Base-by-base conservation (phyloP, 2,888 invertebrate species). In the Rhagonycha lutea region DNA sequence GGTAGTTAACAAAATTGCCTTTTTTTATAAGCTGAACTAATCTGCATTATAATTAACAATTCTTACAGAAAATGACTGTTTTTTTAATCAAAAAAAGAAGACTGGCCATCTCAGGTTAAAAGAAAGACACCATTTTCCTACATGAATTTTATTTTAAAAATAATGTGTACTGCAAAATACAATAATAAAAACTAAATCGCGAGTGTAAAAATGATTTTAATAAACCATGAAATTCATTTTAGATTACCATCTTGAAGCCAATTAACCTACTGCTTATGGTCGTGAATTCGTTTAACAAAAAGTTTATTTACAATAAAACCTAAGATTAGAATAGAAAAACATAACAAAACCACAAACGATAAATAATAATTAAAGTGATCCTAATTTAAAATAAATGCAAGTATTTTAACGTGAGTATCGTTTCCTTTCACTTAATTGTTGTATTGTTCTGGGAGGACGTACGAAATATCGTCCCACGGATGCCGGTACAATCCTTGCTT, bases 401-500 rank as follows among this genome's bases (percentile, higher is more conserved):
- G n/a, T 47, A 47, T 47, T 32, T 47, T 47, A 47, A 47, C n/a
- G n/a, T 47, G 47, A 47, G 47, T 47, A 47, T 47, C 47, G 2
- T 5, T 2, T 47, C 47, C 47, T 47, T 47, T n/a, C n/a, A 47
- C 47, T 74, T 81, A 85, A 75, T 87, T 87, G 82, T 87, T 88
- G 86, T 92, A 92, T 84, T 92, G 92, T 83, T 95, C 95, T 5
- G 95, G 95, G 85, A 96, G 89, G 78, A 95, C 93, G 86, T 95
- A 95, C 0, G 94, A 94, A 89, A 99, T 99, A 87, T 99, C 99
- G 87, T 99, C 99, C 99, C 99, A 99, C 0, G 99, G 99, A 89
- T 99, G 99, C 83, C 99, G 94, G 89, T 99, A 99, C 4, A 99
- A 91, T 8, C 99, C 99, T 89, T 99, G 99, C 86, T 99, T 99